A percentile compares a stretch with the other conserved stretches of the same genome.
phyloP scores from a whole-genome alignment of 1,140 invertebrate species.

The Pissodes strobi region DNA sequence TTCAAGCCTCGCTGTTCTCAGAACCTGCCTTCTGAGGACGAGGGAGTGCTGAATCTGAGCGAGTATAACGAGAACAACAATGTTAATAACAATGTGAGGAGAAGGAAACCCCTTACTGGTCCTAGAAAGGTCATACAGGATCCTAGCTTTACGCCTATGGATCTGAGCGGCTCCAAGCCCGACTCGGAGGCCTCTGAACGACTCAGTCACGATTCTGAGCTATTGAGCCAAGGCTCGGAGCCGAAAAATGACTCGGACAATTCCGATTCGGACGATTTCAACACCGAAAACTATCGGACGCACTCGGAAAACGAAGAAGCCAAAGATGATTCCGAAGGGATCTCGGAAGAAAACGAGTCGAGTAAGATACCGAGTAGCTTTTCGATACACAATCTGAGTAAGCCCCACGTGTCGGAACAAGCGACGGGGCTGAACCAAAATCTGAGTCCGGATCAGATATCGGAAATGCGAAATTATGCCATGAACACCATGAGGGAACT shows the following conservation, averaged over 20 bases:
- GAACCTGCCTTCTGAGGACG: conserved; percentile 59
- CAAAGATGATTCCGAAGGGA: conserved; percentile 32
- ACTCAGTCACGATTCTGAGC: conserved; percentile 28
- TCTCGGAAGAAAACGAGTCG: conserved; percentile 44
- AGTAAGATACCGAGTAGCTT: conserved; percentile 51
- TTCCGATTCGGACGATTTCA: conserved; percentile 38
- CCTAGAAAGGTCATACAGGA: conserved; percentile 43
- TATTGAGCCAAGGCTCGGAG: conserved; percentile 20
- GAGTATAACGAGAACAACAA: conserved; percentile 58
- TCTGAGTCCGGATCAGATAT: conserved; percentile 42
- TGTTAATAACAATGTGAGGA: conserved; percentile 50
- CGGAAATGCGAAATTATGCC: conserved; percentile 68
- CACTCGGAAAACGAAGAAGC: conserved; percentile 38
- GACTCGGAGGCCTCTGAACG: conserved; percentile 39
- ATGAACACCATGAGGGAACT: conserved; percentile 77
- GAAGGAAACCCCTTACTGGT: conserved; percentile 48
- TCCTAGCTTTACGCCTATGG: conserved; percentile 49
- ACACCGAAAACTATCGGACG: conserved; percentile 33
- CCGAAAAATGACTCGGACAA: conserved; percentile 35
- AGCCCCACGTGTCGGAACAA: conserved; percentile 47
- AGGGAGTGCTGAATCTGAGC: conserved; percentile 53
- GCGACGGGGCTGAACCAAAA: conserved; percentile 2
- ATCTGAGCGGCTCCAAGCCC: conserved; percentile 44
- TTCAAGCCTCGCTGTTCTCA: conserved; percentile 69
- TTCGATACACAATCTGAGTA: conserved; percentile 54